These are phyloP conservation scores for Macrochelys suwanniensis DNA, from an alignment of 2,797 vertebrate genomes.

Conservation along the genomic window DNA sequence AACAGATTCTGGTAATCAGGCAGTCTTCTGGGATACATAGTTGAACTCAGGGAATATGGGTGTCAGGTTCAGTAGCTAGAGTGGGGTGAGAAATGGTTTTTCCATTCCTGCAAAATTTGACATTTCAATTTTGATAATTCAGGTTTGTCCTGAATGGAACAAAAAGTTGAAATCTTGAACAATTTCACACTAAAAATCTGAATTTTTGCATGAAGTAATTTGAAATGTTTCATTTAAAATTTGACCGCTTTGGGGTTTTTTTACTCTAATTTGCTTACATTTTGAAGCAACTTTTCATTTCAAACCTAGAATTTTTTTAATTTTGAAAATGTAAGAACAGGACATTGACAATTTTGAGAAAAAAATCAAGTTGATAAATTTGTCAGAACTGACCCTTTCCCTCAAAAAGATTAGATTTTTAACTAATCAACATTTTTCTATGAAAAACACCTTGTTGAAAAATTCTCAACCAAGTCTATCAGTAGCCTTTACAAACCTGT, in stretches of 20 bases:
- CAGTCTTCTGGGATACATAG: background rate
- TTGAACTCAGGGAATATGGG: background rate
- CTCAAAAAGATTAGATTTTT: background rate
- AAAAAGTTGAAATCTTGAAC: background rate
- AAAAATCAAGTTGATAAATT: rapidly evolving
- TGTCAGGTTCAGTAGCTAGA: background rate
- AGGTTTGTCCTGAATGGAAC: background rate
- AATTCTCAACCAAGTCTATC: background rate
- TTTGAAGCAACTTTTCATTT: background rate
- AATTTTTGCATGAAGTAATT: background rate
- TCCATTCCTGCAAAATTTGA: background rate
- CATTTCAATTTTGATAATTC: background rate
- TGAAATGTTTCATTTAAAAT: background rate
- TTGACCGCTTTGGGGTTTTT: background rate
- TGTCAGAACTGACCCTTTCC: background rate
- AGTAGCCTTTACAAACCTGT: background rate
- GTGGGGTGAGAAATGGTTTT: background rate
- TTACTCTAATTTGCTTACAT: background rate
- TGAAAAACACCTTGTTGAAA: background rate
- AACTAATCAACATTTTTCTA: background rate
- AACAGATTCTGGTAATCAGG: background rate
- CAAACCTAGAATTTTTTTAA: background rate
- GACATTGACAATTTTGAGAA: rapidly evolving
- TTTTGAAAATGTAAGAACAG: background rate
- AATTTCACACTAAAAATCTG: background rate